Conservation (phyloP, 2,113 vertebrate genomes). For the Pipa parva region DNA sequence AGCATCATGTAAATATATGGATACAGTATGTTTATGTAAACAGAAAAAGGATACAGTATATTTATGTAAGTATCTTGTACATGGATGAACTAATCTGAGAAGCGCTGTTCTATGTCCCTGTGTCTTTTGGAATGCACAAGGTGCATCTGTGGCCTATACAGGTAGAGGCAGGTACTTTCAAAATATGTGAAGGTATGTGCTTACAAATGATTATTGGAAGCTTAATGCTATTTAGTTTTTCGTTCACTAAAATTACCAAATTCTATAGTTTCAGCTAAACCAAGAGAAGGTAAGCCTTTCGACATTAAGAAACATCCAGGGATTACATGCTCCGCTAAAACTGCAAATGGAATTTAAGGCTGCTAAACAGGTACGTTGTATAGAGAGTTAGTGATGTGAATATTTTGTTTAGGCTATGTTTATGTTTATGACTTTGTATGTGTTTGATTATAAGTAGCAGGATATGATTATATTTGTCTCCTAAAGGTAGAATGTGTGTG, state of each 20-base stretch:
- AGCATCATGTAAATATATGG: no score
- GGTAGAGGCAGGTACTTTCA: no score
- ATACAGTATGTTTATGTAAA: no score
- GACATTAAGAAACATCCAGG: conserved; percentile 86
- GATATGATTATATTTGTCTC: no score
- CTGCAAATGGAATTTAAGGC: conserved; percentile 93
- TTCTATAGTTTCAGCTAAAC: conserved; percentile 79
- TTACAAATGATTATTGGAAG: not conserved
- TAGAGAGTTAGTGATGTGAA: not conserved
- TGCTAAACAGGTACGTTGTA: conserved; percentile 72
- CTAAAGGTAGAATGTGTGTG: no score
- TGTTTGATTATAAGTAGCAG: no score
- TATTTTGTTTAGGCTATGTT: no score
- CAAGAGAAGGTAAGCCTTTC: conserved; percentile 89
- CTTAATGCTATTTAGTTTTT: not conserved
- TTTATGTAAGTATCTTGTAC: no score
- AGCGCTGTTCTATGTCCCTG: not conserved
- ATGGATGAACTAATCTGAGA: not conserved
- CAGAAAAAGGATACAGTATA: no score
- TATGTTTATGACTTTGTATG: no score
- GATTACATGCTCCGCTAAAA: conserved; percentile 84
- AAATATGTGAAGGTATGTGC: not conserved
- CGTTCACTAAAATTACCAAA: not conserved
- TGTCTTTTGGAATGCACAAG: no score
- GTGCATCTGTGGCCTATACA: no score